Percentiles rank a stretch among this genome's conserved stretches.
Conservation (phyloP, 2,797 vertebrate species). For the Etheostoma nigrum region DNA sequence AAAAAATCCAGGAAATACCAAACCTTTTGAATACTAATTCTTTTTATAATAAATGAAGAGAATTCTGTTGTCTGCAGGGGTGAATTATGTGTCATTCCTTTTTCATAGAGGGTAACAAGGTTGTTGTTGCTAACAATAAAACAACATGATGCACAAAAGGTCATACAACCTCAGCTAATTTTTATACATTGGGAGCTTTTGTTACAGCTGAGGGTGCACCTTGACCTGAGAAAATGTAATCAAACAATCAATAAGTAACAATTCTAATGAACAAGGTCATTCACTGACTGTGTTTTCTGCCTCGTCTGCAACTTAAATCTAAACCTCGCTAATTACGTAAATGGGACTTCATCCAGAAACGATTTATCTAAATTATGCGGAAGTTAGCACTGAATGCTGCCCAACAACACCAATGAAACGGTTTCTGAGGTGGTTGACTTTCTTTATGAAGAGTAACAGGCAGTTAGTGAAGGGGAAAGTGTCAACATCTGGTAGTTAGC, state of each 20-base stretch:
- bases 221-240: slow-evolving; percentile 33
- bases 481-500: slow-evolving; percentile 48
- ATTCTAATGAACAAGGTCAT: slow-evolving; percentile 50
- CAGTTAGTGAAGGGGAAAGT: slow-evolving; percentile 16
- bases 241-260: slow-evolving; percentile 58
- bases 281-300: slow-evolving; percentile 37
- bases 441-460: background rate
- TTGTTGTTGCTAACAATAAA: slow-evolving; percentile 6
- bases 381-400: slow-evolving; percentile 12
- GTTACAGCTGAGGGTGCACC: slow-evolving; percentile 29
- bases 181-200: slow-evolving; percentile 26
- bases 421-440: slow-evolving; percentile 8
- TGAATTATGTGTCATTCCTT: background rate
- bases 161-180: slow-evolving; percentile 14
- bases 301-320: slow-evolving; percentile 43
- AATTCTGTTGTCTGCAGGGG: background rate
- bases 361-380: slow-evolving; percentile 48
- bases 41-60: background rate
- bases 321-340: slow-evolving; percentile 52
- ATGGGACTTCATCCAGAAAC: slow-evolving; percentile 42
- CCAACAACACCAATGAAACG: background rate
- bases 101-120: background rate
- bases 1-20: no score
- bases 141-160: background rate
- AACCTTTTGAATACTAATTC: no score